These are phyloP conservation scores for Heteromyza rotundicornis DNA, from an alignment of 2,888 invertebrate species.

Conservation along the genomic window DNA sequence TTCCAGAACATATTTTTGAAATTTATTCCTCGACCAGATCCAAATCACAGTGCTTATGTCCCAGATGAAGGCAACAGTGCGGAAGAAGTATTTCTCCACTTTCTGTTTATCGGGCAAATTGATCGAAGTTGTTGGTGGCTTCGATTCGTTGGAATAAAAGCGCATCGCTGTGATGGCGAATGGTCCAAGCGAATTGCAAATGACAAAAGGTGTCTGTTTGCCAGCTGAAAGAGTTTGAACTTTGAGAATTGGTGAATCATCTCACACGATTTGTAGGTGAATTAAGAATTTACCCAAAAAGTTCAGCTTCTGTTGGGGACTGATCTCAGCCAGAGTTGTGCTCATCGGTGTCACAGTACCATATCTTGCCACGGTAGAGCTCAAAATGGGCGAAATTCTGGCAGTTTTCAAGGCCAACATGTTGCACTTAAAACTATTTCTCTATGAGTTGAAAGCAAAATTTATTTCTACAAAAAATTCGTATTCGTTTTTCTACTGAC, in stretches of 20 bases:
- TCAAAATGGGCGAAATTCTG: constrained; percentile 15
- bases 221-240: background rate
- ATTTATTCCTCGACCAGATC: constrained; percentile 35
- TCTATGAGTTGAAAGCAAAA: too few relatives aligned
- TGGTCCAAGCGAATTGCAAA: constrained; percentile 3
- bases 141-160: background rate
- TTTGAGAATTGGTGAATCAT: too few relatives aligned
- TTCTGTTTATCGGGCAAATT: constrained; percentile 49
- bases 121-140: too few relatives aligned
- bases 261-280: background rate
- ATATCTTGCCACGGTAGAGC: constrained; percentile 4
- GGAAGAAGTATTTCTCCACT: constrained; percentile 51
- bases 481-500: too few relatives aligned
- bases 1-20: constrained; percentile 40
- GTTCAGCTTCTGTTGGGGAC: background rate
- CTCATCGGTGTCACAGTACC: background rate
- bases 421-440: too few relatives aligned
- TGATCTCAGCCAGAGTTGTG: background rate
- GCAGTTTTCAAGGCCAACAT: constrained; percentile 23
- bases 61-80: constrained; percentile 48
- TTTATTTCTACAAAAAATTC: too few relatives aligned
- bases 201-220: background rate
- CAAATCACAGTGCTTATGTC: constrained; percentile 42
- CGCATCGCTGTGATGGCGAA: constrained; percentile 10
- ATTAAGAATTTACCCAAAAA: background rate